Evolutionary conservation across 2,113 vertebrate species (phyloP), one percentile per base, ranked within the genome.

Genomic region (Brevimyrus niger): DNA sequence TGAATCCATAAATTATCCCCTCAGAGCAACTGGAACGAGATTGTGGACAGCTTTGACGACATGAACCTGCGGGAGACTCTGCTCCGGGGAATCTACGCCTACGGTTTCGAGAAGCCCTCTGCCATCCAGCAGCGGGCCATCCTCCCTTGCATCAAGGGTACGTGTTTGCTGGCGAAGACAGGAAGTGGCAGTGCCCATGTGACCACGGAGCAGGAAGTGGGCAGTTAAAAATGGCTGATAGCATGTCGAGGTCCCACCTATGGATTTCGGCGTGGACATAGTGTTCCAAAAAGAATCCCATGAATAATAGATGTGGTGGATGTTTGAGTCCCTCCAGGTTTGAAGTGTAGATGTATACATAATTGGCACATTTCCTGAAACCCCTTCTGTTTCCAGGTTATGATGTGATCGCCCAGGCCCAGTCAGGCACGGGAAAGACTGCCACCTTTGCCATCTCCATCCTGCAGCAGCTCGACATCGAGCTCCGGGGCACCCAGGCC

Each of bases 141-240:
- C 95, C 96, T 98, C 92, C 97, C 97, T 97, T 98, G 97, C 95
- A 98, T 98, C 96, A 98, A 97, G 97, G 97, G 97, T 98, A 89
- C 94, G 97, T 90, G 3, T 69, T 7, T 5, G 13, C n/a, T 19
- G 35, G 35, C 2, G 13, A 80, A 35, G 31, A 80, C 13, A 42
- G 73, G 73, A 80, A 23, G 35, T 35, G 31, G 3, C 38, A 7
- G 17, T 50, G 61, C 46, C 44, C 42, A 76, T 80, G 73, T 80
- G 73, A 80, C 73, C 35, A 42, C 13, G 4, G 1, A 42, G 61
- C n/a, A 31, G 61, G 61, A 69, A 69, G 61, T 69, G n/a, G 27
- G 73, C 6, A 10, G 35, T 17, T 76, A 13, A 5, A 35, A 38
- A 76, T 38, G 13, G 69, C 69, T 5, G 31, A 35, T 3, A 0